Conservation (phyloP, 2,888 invertebrate species). For the Tenthredo notha region DNA sequence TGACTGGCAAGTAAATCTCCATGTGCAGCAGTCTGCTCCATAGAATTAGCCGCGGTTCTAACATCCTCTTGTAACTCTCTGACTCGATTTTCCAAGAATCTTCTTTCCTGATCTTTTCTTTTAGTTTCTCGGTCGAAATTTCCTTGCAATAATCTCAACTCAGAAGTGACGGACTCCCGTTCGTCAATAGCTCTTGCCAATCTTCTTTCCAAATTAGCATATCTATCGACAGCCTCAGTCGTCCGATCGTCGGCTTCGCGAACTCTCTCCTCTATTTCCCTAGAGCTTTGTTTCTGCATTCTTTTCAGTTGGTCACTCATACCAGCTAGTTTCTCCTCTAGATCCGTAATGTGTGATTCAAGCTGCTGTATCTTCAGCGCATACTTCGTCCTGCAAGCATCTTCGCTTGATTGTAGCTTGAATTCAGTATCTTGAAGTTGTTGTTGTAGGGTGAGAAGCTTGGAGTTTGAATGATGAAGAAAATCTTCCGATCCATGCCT, state of each 20-base stretch:
- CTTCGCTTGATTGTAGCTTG: conserved; percentile 64
- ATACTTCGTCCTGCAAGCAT: conserved; percentile 60
- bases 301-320: conserved; percentile 66
- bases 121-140: conserved; percentile 81
- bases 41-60: conserved; percentile 69
- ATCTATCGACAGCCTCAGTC: conserved; percentile 69
- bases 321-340: conserved; percentile 66
- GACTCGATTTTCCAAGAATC: conserved; percentile 76
- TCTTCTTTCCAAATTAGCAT: conserved; percentile 69
- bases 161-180: conserved; percentile 81
- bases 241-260: conserved; percentile 68
- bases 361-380: conserved; percentile 66
- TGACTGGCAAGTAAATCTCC: conserved; percentile 68
- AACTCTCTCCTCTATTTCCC: conserved; percentile 66
- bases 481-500: conserved; percentile 63
- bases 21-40: conserved; percentile 68
- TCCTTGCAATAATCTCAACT: conserved; percentile 81
- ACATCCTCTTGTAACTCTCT: conserved; percentile 76
- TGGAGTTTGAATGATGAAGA: conserved; percentile 63
- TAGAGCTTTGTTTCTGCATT: conserved; percentile 63
- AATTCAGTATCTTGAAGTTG: conserved; percentile 66
- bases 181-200: conserved; percentile 69
- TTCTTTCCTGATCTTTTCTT: conserved; percentile 82
- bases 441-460: conserved; percentile 66
- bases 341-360: conserved; percentile 65